Percentiles rank a stretch among this genome's conserved stretches.
Conservation (phyloP, 2,113 vertebrate species). For the Eretmochelys imbricata region DNA sequence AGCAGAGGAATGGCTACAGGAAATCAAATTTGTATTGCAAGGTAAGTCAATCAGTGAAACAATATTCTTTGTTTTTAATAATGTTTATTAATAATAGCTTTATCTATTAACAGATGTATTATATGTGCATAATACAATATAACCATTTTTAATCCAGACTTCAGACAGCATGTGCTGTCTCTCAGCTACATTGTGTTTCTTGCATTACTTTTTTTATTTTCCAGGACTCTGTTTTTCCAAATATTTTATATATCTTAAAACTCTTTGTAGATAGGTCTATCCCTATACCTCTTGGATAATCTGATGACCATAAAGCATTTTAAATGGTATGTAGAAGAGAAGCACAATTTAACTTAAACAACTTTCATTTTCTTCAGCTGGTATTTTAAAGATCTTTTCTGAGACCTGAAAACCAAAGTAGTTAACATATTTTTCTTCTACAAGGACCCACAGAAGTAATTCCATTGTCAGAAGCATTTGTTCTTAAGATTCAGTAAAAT, state of each 20-base stretch:
- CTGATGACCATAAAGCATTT: neutral
- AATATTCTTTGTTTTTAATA: neutral
- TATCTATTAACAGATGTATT: neutral
- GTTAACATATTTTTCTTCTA: neutral
- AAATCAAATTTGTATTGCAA: conserved; percentile 91
- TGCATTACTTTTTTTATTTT: neutral
- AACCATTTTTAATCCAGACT: neutral
- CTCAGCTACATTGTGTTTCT: neutral
- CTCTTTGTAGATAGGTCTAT: neutral
- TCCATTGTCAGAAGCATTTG: neutral
- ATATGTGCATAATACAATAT: neutral
- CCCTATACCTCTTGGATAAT: neutral
- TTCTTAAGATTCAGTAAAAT: neutral
- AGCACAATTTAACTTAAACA: neutral
- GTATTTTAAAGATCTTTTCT: neutral
- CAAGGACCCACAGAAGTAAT: neutral
- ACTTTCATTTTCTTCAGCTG: too few species aligned
- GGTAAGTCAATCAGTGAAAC: conserved; percentile 79
- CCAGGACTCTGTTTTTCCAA: neutral
- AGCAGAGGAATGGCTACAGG: conserved; percentile 95
- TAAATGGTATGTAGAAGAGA: neutral
- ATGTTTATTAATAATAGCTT: neutral
- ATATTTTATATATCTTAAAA: neutral
- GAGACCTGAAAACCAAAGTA: neutral
- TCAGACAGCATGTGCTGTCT: neutral